phyloP scores from a whole-genome alignment of 1,140 invertebrate species.

The Panagrolaimus sp. region DNA sequence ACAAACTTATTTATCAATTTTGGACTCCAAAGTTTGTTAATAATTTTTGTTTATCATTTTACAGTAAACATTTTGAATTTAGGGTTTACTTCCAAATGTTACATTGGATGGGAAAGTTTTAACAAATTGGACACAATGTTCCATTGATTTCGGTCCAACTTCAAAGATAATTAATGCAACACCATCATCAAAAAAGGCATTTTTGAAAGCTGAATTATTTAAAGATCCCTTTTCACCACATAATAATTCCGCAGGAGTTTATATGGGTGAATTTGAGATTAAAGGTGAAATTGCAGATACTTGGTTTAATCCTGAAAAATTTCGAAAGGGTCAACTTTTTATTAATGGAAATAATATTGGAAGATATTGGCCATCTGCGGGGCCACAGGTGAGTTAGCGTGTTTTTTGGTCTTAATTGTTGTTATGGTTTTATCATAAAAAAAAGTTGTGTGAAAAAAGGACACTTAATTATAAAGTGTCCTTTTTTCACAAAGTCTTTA shows the following conservation, averaged over 20 bases:
- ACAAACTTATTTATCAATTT: slow-evolving; percentile 6
- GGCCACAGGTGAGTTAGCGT: slow-evolving; percentile 30
- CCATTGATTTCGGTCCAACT: slow-evolving; percentile 25
- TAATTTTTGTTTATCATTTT: neutral
- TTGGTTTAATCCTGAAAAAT: slow-evolving; percentile 28
- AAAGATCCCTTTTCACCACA: neutral
- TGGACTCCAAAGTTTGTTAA: slow-evolving; percentile 13
- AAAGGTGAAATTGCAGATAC: slow-evolving; percentile 22
- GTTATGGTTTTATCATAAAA: no score
- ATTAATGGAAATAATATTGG: slow-evolving; percentile 38
- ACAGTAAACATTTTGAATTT: neutral
- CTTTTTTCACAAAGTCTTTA: no score
- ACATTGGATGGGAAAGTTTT: slow-evolving; percentile 24
- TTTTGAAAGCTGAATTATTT: neutral
- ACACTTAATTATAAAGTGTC: no score
- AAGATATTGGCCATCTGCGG: slow-evolving; percentile 32
- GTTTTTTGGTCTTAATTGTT: neutral
- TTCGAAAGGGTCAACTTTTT: slow-evolving; percentile 26
- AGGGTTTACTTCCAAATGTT: slow-evolving; percentile 25
- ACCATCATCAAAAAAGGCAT: no score
- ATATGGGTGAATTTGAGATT: slow-evolving; percentile 27
- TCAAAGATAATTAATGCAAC: neutral
- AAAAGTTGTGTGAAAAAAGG: no score
- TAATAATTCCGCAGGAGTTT: slow-evolving; percentile 10
- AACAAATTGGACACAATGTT: slow-evolving; percentile 33